Evolutionary conservation across 2,113 vertebrate species (phyloP).

Genomic region (Anoplopoma fimbria): DNA sequence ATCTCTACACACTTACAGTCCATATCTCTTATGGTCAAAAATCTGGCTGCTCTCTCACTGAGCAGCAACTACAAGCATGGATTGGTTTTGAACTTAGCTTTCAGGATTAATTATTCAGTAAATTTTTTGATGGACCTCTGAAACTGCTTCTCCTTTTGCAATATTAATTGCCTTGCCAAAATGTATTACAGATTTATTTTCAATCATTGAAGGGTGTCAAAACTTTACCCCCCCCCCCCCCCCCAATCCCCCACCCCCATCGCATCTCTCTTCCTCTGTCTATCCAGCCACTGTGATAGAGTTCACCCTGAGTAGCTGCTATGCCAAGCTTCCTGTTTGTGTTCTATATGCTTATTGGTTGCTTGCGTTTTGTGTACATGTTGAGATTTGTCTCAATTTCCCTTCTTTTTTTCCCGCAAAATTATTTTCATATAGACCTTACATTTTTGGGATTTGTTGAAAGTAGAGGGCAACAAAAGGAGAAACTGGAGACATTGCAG

Average conservation of each 20-base stretch:
- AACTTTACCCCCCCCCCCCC: background rate
- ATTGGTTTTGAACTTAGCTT: slow-evolving; percentile 78
- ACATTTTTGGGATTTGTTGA: background rate
- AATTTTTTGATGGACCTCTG: slow-evolving; percentile 78
- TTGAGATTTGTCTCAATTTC: background rate
- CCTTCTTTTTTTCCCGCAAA: background rate
- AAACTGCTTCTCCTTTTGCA: slow-evolving; percentile 76
- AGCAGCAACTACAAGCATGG: slow-evolving; percentile 61
- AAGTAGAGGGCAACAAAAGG: background rate
- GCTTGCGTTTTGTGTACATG: background rate
- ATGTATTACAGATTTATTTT: slow-evolving; percentile 79
- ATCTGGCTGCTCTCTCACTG: slow-evolving; percentile 51
- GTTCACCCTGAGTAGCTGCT: background rate
- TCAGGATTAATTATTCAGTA: slow-evolving; percentile 80
- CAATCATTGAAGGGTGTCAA: slow-evolving; percentile 68
- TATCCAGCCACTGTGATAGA: background rate
- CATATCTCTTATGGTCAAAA: slow-evolving; percentile 35
- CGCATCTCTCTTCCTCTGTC: background rate
- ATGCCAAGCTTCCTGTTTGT: background rate
- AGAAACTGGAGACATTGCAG: background rate
- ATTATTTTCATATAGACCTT: background rate
- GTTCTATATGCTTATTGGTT: background rate
- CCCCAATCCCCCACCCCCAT: background rate
- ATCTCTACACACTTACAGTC: slow-evolving; percentile 31
- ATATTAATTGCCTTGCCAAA: slow-evolving; percentile 81